These are phyloP conservation scores for Psix sp. DNA, from an alignment of 1,140 invertebrate species.

Conservation along the genomic window DNA sequence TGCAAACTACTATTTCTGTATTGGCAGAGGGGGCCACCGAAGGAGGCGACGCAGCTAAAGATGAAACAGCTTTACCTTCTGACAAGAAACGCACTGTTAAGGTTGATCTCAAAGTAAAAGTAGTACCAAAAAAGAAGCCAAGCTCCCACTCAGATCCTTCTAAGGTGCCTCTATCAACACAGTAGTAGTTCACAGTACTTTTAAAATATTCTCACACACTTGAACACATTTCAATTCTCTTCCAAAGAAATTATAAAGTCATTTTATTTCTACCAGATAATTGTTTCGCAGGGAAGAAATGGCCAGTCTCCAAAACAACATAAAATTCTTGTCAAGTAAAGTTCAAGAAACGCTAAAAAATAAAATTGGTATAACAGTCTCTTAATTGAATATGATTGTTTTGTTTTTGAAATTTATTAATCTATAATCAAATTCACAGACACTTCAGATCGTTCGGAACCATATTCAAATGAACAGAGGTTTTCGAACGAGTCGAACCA, in stretches of 20 bases:
- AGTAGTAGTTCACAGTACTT: constrained; percentile 63
- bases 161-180: constrained; percentile 73
- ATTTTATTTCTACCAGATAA: constrained; percentile 2
- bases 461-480: too few relatives aligned
- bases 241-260: background rate
- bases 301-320: constrained; percentile 76
- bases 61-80: constrained; percentile 81
- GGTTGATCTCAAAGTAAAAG: constrained; percentile 87
- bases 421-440: too few relatives aligned
- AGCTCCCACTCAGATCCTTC: constrained; percentile 63
- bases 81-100: constrained; percentile 86
- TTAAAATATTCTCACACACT: constrained; percentile 8
- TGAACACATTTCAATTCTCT: constrained; percentile 12
- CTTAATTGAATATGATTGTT: background rate
- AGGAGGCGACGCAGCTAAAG: constrained; percentile 76
- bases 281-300: constrained; percentile 76
- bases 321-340: constrained; percentile 76
- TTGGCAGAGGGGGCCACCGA: constrained; percentile 78
- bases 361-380: constrained; percentile 22
- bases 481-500: too few relatives aligned
- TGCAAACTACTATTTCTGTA: constrained; percentile 78
- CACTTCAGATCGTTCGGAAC: too few relatives aligned
- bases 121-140: constrained; percentile 81
- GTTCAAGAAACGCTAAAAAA: constrained; percentile 70
- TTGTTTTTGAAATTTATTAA: too few relatives aligned